Evolutionary conservation across 2,888 invertebrate genomes (phyloP), one percentile per base, ranked within the genome.

Genomic region (Rhingia rostrata): DNA sequence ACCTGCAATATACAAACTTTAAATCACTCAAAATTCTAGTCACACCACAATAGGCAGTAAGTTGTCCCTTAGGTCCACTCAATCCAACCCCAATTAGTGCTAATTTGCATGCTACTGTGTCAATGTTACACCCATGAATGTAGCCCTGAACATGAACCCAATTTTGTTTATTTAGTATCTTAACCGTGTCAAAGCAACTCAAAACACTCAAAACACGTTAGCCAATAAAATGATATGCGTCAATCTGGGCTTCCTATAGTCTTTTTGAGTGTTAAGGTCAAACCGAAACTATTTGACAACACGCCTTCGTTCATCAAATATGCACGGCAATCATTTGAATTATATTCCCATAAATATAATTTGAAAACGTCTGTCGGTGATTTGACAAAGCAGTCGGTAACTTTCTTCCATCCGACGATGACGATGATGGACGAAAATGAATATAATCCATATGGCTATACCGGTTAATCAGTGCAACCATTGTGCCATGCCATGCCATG

Each of bases 251-350:
- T 77, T 60, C 64, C 60, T 53, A 51, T 53, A 53, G 35, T 45
- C n/a, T 64, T 22, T 22, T 60, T 39, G 43, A 63, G 74, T 75
- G 75, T 81, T 63, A 81, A 81, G 81, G 81, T 77, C 82, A 49
- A 32, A 10, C 41, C 32, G 41, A 41, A 58, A 56, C 63, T 54
- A 54, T 74, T 58, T 41, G 58, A 54, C 53, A 45, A 35, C 45
- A 43, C 43, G 32, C 49, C 49, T 14, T n/a, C 6, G 30, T 9
- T 54, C 54, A 47, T 73, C 45, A 56, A 45, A 63, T 63, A 74
- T 80, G 60, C 74, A 67, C 54, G 33, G 45, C 70, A 69, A 60
- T 45, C 49, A 61, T 53, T 43, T 41, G 43, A 53, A 66, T 49
- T 49, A 10, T 14, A 14, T 35, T 33, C 45, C 3, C 33, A 9